Percentiles rank a stretch among this genome's conserved stretches.
These are phyloP conservation scores for Vicugna pacos DNA, from an alignment of 2,113 vertebrate genomes.

Conservation along the genomic window DNA sequence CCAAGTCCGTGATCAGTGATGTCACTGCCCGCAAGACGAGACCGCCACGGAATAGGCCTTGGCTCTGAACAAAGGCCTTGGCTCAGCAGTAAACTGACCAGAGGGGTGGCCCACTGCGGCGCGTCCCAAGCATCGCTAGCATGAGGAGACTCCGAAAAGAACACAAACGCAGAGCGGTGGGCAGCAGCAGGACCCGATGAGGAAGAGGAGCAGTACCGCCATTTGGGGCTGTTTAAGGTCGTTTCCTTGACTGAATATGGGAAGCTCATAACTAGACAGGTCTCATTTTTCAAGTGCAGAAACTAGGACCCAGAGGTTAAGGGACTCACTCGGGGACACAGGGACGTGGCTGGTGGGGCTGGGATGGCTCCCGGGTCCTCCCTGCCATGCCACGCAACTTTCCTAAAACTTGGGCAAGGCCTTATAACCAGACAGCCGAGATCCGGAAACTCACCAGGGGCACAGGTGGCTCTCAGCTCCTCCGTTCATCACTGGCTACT, in stretches of 20 bases:
- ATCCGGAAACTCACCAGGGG: not conserved
- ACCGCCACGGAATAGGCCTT: not conserved
- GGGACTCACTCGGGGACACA: not conserved
- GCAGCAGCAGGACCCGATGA: not conserved
- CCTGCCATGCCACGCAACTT: not conserved
- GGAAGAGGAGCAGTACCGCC: not conserved
- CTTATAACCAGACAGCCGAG: not conserved
- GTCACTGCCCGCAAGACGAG: conserved; percentile 10
- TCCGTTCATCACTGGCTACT: not conserved
- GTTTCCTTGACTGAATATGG: not conserved
- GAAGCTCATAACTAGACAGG: not conserved
- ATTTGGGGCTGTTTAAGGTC: not conserved
- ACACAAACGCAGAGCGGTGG: no score
- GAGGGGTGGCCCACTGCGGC: not conserved
- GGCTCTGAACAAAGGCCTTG: conserved; percentile 47
- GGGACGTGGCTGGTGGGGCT: not conserved
- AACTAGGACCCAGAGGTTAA: not conserved
- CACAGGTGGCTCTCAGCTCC: not conserved
- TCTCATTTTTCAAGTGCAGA: not conserved
- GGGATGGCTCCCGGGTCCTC: not conserved
- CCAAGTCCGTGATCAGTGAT: conserved; percentile 35
- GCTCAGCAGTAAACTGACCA: conserved; percentile 37
- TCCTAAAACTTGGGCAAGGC: not conserved
- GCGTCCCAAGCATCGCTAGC: not conserved
- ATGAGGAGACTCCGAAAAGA: not conserved